These are phyloP conservation scores for Cathartes aura DNA, from an alignment of 2,113 vertebrate species.

Conservation along the genomic window DNA sequence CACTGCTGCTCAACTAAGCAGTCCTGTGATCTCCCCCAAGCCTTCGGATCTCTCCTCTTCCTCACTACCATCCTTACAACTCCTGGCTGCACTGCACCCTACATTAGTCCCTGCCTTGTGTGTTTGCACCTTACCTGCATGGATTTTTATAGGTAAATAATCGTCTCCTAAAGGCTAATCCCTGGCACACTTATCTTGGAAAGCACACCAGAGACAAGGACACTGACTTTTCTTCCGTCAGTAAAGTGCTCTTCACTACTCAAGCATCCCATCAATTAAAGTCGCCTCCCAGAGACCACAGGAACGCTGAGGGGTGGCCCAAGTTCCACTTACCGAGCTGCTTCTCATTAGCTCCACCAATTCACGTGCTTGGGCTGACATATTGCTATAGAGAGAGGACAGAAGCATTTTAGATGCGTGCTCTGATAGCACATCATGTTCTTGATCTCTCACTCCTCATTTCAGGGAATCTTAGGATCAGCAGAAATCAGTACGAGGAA, in stretches of 20 bases:
- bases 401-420: background rate
- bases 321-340: slow-evolving; percentile 77
- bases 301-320: background rate
- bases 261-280: background rate
- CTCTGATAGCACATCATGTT: background rate
- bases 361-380: slow-evolving; percentile 81
- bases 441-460: background rate
- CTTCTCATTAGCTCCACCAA: slow-evolving; percentile 83
- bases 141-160: background rate
- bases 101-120: background rate
- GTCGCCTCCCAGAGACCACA: background rate
- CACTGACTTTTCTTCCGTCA: background rate
- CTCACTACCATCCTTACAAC: background rate
- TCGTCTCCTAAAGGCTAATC: background rate
- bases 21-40: background rate
- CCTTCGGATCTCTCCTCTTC: background rate
- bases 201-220: background rate
- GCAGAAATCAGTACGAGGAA: background rate
- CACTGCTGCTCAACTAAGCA: background rate
- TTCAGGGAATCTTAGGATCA: background rate
- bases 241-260: background rate
- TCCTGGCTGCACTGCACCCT: background rate
- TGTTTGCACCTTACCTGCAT: background rate
- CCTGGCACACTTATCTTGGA: background rate
- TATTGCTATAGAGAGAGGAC: slow-evolving; percentile 71